Conservation (phyloP, 2,113 vertebrate genomes). For the Lepus europaeus region DNA sequence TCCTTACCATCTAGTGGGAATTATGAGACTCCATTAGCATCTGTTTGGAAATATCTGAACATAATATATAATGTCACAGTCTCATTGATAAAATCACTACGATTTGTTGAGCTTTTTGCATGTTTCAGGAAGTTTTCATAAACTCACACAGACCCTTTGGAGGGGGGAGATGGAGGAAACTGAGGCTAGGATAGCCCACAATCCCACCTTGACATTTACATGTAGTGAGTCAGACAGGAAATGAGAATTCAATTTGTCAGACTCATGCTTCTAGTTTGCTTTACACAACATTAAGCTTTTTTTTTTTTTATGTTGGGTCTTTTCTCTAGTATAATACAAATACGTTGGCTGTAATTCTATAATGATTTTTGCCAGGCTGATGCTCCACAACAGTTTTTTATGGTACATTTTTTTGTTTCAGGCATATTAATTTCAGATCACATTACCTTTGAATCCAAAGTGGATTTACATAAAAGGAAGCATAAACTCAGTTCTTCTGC, state of each 20-base stretch:
- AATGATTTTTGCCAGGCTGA: not conserved
- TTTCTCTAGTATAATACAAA: not conserved
- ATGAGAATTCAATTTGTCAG: not conserved
- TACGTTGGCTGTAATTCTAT: not conserved
- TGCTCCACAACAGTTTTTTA: not conserved
- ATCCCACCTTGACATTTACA: not conserved
- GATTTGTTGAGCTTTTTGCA: not conserved
- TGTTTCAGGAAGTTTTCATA: not conserved
- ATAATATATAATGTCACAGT: not conserved
- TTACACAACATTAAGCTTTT: not conserved
- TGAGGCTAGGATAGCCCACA: not conserved
- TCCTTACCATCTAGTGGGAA: not conserved
- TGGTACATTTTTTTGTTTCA: slow-evolving; percentile 54
- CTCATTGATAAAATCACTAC: not conserved
- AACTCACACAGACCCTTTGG: not conserved
- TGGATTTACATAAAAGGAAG: slow-evolving; percentile 61
- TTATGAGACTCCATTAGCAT: slow-evolving; percentile 31
- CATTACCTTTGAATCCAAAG: slow-evolving; percentile 61
- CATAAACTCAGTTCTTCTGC: slow-evolving; percentile 15
- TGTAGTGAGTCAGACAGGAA: not conserved
- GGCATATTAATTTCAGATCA: slow-evolving; percentile 62
- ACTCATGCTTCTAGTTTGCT: not conserved
- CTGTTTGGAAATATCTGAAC: slow-evolving; percentile 11
- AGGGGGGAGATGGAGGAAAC: not conserved
- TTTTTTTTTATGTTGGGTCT: not conserved